Evolutionary conservation across 2,888 invertebrate species (phyloP).

Genomic region (Boloria euphrosyne): DNA sequence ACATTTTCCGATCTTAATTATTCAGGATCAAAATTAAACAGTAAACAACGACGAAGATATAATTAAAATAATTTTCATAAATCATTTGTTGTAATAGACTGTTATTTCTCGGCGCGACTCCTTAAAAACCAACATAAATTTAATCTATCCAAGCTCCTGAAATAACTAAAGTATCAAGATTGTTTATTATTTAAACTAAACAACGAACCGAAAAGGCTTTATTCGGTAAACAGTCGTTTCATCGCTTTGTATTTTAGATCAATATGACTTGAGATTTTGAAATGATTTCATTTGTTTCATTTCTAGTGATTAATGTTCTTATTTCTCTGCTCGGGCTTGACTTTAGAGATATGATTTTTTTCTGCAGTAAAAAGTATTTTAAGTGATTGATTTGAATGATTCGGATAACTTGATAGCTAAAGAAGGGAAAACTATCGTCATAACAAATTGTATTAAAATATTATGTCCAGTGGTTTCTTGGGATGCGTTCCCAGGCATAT

Average conservation of each 20-base stretch:
- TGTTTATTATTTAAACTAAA: slow-evolving; percentile 21
- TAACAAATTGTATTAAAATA: no score
- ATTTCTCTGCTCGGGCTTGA: no score
- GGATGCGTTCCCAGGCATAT: no score
- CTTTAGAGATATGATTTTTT: no score
- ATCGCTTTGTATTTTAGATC: slow-evolving; percentile 15
- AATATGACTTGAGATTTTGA: slow-evolving; percentile 14
- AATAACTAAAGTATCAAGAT: slow-evolving; percentile 20
- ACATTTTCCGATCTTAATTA: not conserved
- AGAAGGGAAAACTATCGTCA: no score
- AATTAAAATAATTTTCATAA: slow-evolving; percentile 15
- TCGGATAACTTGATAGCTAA: no score
- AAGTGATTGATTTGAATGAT: no score
- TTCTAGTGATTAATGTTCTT: not conserved
- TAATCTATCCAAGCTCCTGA: slow-evolving; percentile 11
- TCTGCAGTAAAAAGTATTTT: no score
- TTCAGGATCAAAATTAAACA: slow-evolving; percentile 5
- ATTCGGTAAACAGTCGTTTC: slow-evolving; percentile 14
- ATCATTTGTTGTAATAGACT: slow-evolving; percentile 15
- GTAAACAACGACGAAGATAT: slow-evolving; percentile 4
- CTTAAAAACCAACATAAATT: slow-evolving; percentile 12
- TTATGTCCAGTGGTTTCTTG: no score
- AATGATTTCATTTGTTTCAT: slow-evolving; percentile 1
- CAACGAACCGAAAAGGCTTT: slow-evolving; percentile 11
- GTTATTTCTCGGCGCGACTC: slow-evolving; percentile 13